These are phyloP conservation scores for Nesogale talazaci DNA, from an alignment of 2,113 vertebrate species.

Conservation along the genomic window DNA sequence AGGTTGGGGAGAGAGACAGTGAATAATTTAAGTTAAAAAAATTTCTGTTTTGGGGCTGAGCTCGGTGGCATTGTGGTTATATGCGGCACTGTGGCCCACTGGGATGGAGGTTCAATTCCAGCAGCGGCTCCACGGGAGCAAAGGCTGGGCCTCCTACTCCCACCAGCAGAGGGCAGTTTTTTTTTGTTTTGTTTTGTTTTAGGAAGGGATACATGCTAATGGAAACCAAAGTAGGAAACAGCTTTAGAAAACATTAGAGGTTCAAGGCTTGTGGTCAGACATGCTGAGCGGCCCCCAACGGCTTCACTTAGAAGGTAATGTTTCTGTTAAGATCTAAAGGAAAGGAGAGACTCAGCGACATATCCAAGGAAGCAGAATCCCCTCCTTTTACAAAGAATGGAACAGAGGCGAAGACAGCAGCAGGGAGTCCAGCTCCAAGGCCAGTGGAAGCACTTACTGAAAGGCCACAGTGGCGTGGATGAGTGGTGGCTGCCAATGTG, in stretches of 20 bases:
- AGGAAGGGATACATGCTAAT: too few relatives aligned
- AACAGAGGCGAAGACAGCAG: background rate
- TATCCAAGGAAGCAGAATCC: too few relatives aligned
- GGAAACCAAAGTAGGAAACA: background rate
- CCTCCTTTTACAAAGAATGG: background rate
- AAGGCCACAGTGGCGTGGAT: background rate
- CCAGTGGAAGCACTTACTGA: background rate
- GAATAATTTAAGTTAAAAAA: too few relatives aligned
- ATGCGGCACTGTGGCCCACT: too few relatives aligned
- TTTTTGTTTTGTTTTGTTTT: too few relatives aligned
- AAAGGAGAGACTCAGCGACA: fast-evolving
- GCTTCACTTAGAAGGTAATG: background rate
- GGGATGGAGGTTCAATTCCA: too few relatives aligned
- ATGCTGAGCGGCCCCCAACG: background rate
- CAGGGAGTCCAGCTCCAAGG: background rate
- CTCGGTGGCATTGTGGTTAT: too few relatives aligned
- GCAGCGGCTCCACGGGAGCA: too few relatives aligned
- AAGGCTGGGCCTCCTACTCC: too few relatives aligned
- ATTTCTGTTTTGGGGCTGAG: too few relatives aligned
- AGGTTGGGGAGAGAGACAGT: too few relatives aligned
- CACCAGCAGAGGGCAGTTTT: too few relatives aligned
- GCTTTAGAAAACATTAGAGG: background rate
- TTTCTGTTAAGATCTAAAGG: background rate
- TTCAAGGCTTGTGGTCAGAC: background rate
- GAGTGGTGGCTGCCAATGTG: background rate